These are phyloP conservation scores for Alethe castanea DNA, from an alignment of 2,113 vertebrate species.

Conservation along the genomic window DNA sequence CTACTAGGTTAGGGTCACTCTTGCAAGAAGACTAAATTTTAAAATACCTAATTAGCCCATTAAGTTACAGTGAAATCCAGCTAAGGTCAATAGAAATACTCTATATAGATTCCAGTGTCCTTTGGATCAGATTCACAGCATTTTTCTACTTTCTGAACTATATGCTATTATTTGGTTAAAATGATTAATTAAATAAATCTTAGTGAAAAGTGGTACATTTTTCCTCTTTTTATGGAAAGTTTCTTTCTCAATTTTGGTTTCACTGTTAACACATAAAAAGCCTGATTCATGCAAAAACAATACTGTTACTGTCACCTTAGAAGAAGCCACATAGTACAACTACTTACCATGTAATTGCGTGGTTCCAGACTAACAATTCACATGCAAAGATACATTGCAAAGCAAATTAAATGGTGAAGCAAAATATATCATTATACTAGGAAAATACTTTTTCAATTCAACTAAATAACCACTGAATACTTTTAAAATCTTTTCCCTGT, in stretches of 20 bases:
- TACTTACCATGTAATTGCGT: neutral
- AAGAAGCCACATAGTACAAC: neutral
- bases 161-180: neutral
- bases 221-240: neutral
- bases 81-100: neutral
- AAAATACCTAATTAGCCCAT: neutral
- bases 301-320: neutral
- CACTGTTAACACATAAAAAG: neutral
- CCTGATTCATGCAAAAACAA: rapidly evolving
- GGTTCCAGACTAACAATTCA: neutral
- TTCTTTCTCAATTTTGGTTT: neutral
- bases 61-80: neutral
- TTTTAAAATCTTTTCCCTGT: neutral
- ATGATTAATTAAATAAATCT: neutral
- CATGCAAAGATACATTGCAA: neutral
- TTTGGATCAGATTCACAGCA: neutral
- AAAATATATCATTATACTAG: neutral
- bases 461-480: neutral
- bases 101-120: neutral
- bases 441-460: neutral
- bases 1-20: neutral
- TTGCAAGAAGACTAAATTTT: neutral
- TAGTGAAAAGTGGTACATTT: neutral
- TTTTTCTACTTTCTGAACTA: neutral
- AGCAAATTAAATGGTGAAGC: neutral